phyloP scores from a whole-genome alignment of 2,113 vertebrate genomes.

The Sapajus apella region DNA sequence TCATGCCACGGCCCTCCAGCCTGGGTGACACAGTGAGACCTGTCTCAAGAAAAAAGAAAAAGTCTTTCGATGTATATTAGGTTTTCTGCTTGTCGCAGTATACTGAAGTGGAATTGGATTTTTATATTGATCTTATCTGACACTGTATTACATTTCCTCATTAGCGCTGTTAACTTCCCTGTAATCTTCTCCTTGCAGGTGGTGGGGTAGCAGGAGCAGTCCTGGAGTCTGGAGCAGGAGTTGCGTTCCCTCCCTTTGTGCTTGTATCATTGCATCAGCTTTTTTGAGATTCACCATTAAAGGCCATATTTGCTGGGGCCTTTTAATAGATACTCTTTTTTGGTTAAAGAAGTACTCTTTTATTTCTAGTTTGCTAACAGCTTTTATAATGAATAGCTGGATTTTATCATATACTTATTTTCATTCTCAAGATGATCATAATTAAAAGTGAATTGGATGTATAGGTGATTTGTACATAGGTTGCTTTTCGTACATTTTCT shows the following conservation, averaged over 20 bases:
- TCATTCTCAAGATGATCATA: background rate
- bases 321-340: background rate
- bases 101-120: background rate
- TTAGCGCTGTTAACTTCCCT: background rate
- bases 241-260: background rate
- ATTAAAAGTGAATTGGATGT: background rate
- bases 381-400: background rate
- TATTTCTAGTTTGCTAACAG: background rate
- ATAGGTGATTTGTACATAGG: background rate
- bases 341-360: background rate
- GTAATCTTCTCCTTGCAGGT: no score
- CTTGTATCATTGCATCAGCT: accelerated
- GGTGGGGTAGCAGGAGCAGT: no score
- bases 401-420: background rate
- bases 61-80: no score
- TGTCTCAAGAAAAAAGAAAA: no score
- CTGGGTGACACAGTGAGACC: no score
- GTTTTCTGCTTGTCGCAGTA: background rate
- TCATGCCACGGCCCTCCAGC: no score
- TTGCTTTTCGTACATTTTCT: background rate
- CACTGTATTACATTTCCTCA: no score
- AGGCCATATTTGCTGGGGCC: background rate
- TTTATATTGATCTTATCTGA: background rate
- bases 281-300: background rate
- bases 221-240: accelerated